These are phyloP conservation scores for Dromius quadrimaculatus DNA, from an alignment of 2,888 invertebrate species.

Conservation along the genomic window DNA sequence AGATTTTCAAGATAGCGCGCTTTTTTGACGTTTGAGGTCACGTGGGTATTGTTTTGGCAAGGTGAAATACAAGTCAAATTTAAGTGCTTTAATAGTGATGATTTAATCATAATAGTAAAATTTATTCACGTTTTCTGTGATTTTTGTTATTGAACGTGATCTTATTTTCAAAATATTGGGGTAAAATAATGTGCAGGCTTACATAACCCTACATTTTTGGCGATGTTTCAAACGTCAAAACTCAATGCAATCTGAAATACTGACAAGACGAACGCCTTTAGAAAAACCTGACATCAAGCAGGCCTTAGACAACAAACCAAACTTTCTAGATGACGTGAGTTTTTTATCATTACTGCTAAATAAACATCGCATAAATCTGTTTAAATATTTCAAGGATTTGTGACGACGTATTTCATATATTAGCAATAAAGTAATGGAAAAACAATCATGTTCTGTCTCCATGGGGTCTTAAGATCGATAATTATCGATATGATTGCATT, in stretches of 20 bases:
- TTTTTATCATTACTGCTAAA: neutral
- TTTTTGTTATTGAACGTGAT: no score
- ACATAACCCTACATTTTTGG: constrained; percentile 38
- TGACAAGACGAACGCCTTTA: constrained; percentile 27
- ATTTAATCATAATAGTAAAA: no score
- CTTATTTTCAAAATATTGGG: neutral
- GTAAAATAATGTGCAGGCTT: constrained; percentile 1
- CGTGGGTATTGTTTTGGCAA: constrained; percentile 32
- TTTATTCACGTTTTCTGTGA: no score
- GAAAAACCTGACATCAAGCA: constrained; percentile 17
- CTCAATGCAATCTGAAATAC: constrained; percentile 42
- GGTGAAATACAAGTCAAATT: constrained; percentile 32
- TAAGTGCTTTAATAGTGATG: neutral
- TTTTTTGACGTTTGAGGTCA: constrained; percentile 27
- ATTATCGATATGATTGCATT: constrained; percentile 31
- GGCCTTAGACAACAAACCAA: constrained; percentile 14
- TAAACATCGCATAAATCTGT: neutral
- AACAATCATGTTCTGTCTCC: constrained; percentile 35
- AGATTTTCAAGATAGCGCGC: constrained; percentile 21
- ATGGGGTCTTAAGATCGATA: constrained; percentile 32
- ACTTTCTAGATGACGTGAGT: constrained; percentile 47
- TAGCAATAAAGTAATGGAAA: constrained; percentile 12
- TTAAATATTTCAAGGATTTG: constrained; percentile 30
- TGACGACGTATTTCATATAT: constrained; percentile 20
- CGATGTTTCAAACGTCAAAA: constrained; percentile 14